Evolutionary conservation across 1,140 invertebrate genomes (phyloP), one percentile per base, ranked within the genome.

Genomic region (Aphidius gifuensis): DNA sequence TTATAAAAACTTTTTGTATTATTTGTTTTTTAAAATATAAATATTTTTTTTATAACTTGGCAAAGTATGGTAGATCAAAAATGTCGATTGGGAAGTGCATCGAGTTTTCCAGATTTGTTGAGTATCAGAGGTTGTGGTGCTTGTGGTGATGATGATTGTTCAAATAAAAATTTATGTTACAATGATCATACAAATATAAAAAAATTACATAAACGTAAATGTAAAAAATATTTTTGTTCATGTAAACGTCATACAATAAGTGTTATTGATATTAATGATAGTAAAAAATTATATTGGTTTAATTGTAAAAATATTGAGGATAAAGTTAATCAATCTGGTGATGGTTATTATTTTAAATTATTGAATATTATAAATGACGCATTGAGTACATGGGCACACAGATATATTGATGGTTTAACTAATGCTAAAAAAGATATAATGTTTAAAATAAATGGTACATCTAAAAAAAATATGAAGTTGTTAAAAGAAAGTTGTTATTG

Each of bases 401-500:
- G 71, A 16, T 80, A 80, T 61, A 78, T 80, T 61, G 73, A 76
- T 58, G 77, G 79, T n/a, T 54, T 80, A 9, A 70, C 59, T 58
- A 49, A 64, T 21, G 61, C 70, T 0, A 68, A 66, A 50, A 69
- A 64, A 40, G 74, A 72, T 69, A 80, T 78, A 70, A 80, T 81
- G 74, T 77, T 70, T 67, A 80, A 76, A 68, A 80, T 81, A 44
- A 81, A 81, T 70, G 77, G 77, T 0, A 76, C 73, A 16, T 71
- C 74, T 7, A 73, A 75, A 61, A 76, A 74, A 65, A 80, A 79
- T 64, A 78, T 80, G 78, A 80, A 77, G 71, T 73, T 80, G 1
- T 61, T 80, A 21, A 80, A 80, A 71, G 79, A 81, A 69, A 76
- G 78, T 47, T 81, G 78, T 55, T 80, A 81, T 64, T 80, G 78